Base-by-base conservation (phyloP, 2,113 vertebrate species). In the Hypanus sabinus region DNA sequence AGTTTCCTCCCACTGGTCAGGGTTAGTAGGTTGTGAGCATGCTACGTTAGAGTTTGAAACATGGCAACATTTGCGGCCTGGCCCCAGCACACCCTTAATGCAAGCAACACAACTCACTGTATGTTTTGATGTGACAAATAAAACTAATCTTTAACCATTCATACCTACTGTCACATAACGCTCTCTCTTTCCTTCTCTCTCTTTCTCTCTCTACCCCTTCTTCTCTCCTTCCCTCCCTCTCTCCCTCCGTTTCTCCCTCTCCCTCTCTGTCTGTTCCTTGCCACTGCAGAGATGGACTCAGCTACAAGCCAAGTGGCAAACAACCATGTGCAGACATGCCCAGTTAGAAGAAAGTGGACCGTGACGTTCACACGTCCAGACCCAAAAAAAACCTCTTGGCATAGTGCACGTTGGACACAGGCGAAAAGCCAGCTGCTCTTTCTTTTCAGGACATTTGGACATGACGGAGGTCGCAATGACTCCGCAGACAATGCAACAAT, bases 401-500 rank as follows among this genome's bases (percentile, higher is more conserved):
- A 33, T 33, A 20, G 33, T 68, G 60, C 60, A 65, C 10, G 6
- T 68, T 90, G 85, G 85, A 65, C 33, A 9, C 16, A 90, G 60
- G 65, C 65, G 33, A 90, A 65, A 88, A 62, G n/a, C n/a, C 6
- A 18, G n/a, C 1, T 33, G 57, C 16, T 90, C n/a, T 65, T 90
- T 90, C n/a, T 65, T 88, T 18, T 33, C 33, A 30, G 30, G 27
- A 14, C 60, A 30, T 33, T 33, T n/a, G 85, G 1, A 90, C 2
- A 18, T 18, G 20, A 30, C 1, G 0, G 30, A 65, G 57, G 85
- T 90, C 85, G 65, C 4, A 20, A 1, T 18, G 60, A 90, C 85
- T 90, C n/a, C n/a, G n/a, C 27, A 60, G 65, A 65, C 60, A 68
- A 65, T 90, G 85, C 24, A 90, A 90, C 22, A 33, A 90, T 90